Conservation (phyloP, 2,797 vertebrate genomes). For the Remorina albescens region DNA sequence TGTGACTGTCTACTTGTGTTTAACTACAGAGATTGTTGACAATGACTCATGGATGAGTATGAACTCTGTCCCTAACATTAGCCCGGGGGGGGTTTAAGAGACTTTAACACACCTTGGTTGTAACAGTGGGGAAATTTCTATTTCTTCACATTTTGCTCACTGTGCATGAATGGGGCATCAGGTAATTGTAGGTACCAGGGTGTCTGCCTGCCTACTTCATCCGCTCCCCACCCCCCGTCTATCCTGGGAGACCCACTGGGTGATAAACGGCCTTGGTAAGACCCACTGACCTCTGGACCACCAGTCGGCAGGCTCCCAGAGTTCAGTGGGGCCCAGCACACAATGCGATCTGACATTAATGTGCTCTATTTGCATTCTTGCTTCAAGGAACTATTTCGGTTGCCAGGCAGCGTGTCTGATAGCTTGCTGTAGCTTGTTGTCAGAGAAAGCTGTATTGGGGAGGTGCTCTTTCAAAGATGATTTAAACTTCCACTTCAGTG, state of each 20-base stretch:
- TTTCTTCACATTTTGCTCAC: not conserved
- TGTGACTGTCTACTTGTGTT: not conserved
- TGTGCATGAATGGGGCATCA: not conserved
- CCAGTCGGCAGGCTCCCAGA: slow-evolving; percentile 56
- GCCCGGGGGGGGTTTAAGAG: not conserved
- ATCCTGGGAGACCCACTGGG: slow-evolving; percentile 33
- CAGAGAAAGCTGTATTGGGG: slow-evolving; percentile 43
- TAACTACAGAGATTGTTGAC: not conserved
- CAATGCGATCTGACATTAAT: slow-evolving; percentile 64
- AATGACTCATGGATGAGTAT: not conserved
- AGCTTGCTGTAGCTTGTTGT: slow-evolving; percentile 55
- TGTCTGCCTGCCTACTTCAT: slow-evolving; percentile 7
- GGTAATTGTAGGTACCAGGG: not conserved
- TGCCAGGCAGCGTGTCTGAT: slow-evolving; percentile 54
- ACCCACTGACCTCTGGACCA: slow-evolving; percentile 57
- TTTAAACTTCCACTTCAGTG: slow-evolving; percentile 69
- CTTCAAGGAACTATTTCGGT: slow-evolving; percentile 57
- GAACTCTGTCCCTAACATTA: not conserved
- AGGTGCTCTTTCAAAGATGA: slow-evolving; percentile 56
- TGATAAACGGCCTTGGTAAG: slow-evolving; percentile 51
- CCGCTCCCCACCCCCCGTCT: not conserved
- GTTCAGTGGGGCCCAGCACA: slow-evolving; percentile 41
- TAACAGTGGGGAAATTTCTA: not conserved
- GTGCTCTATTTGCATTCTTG: slow-evolving; percentile 68
- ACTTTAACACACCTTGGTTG: not conserved